These are phyloP conservation scores for Acanthaster planci DNA, from an alignment of 35 echinoderm and acorn worm genomes.

Conservation along the genomic window DNA sequence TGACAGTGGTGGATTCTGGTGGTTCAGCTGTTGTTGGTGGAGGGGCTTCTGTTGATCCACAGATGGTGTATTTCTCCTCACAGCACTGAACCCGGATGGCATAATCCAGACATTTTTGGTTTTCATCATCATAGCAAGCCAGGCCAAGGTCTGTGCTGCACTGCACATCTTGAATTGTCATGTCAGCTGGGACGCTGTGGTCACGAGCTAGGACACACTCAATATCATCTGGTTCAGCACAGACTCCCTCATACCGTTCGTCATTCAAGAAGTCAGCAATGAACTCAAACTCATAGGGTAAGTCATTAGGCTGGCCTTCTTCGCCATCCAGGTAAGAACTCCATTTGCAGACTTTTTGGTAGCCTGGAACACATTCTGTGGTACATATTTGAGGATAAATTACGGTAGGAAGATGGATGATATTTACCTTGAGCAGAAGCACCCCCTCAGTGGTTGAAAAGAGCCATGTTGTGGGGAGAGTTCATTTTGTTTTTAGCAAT, in stretches of 20 bases:
- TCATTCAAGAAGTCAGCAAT: constrained; percentile 10
- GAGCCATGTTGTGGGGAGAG: too few relatives aligned
- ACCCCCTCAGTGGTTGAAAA: too few relatives aligned
- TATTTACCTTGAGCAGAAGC: too few relatives aligned
- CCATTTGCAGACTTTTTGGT: constrained; percentile 41
- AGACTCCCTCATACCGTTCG: not conserved
- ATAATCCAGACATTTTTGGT: not conserved
- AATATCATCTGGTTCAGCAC: not conserved
- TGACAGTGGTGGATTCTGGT: not conserved
- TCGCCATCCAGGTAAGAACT: constrained; percentile 38
- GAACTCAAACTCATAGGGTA: constrained; percentile 41
- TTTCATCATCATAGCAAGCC: not conserved
- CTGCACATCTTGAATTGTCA: not conserved
- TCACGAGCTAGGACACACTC: constrained; percentile 11
- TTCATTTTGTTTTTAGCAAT: too few relatives aligned
- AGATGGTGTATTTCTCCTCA: not conserved
- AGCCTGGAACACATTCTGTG: constrained; percentile 3
- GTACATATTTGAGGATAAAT: too few relatives aligned
- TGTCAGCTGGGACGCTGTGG: not conserved
- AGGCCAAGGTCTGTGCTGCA: not conserved
- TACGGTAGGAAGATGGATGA: too few relatives aligned
- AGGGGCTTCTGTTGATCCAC: not conserved
- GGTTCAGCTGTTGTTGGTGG: not conserved
- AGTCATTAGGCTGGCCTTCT: not conserved
- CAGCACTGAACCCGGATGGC: not conserved